These are phyloP conservation scores for Xiphophorus maculatus DNA, from an alignment of 2,113 vertebrate species.

Conservation along the genomic window DNA sequence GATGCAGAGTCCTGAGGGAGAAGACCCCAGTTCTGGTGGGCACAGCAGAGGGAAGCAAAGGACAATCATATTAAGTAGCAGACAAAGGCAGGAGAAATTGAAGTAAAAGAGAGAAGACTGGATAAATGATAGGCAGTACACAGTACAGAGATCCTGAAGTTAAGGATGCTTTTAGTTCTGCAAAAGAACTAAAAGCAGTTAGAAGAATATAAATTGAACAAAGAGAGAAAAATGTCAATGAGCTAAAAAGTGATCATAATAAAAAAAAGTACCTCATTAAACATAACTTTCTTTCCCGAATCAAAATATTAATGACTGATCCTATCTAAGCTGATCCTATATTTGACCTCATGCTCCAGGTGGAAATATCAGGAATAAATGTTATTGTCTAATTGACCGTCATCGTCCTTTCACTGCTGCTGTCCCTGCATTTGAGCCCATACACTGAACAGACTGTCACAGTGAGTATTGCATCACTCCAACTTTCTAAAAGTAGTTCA, in stretches of 20 bases:
- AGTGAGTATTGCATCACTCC: not conserved
- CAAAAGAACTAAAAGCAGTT: not conserved
- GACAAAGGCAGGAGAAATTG: constrained; percentile 25
- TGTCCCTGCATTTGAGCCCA: not conserved
- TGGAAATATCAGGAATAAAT: constrained; percentile 10
- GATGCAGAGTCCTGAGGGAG: constrained; percentile 33
- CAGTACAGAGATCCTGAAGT: not conserved
- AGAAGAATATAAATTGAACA: not conserved
- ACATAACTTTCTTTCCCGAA: constrained; percentile 23
- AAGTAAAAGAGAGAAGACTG: constrained; percentile 4
- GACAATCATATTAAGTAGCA: constrained; percentile 27
- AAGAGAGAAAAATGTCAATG: not conserved
- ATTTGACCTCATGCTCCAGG: constrained; percentile 17
- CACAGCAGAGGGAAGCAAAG: constrained; percentile 22
- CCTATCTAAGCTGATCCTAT: constrained; percentile 18
- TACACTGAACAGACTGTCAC: not conserved
- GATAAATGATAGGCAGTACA: not conserved
- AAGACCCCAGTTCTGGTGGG: constrained; percentile 43
- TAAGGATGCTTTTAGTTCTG: not conserved
- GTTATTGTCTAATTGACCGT: constrained; percentile 14
- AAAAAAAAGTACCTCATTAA: constrained; percentile 7
- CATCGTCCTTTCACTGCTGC: not conserved
- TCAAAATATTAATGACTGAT: constrained; percentile 43
- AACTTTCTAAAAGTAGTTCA: not conserved
- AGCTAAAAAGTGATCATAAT: not conserved